Evolutionary conservation across 2,888 invertebrate genomes (phyloP).

Genomic region (Eupithecia pulchellata): DNA sequence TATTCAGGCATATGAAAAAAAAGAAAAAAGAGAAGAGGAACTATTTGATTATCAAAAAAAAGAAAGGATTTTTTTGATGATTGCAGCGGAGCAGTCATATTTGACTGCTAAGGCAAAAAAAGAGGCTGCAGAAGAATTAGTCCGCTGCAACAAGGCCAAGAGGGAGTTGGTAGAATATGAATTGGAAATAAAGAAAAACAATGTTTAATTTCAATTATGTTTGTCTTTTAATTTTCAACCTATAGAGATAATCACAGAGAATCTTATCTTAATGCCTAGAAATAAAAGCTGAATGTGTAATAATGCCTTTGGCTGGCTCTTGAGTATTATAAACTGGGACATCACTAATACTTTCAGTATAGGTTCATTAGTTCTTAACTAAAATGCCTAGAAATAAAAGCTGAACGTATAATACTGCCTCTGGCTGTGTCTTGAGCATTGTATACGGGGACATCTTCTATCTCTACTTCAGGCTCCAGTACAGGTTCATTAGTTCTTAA

Average conservation of each 20-base stretch:
- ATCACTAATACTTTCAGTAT: background rate
- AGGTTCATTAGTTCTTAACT: background rate
- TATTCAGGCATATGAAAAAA: background rate
- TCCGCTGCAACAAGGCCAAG: conserved; percentile 2
- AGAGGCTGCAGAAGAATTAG: background rate
- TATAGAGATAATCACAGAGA: background rate
- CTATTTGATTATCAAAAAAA: background rate
- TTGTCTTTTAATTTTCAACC: background rate
- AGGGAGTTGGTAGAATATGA: background rate
- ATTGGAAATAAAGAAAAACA: background rate
- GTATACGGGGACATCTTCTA: background rate
- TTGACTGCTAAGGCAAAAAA: background rate
- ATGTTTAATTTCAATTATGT: background rate
- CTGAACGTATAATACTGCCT: conserved; percentile 14
- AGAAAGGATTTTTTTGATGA: background rate
- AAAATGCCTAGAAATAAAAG: conserved; percentile 10
- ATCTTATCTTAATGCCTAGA: background rate
- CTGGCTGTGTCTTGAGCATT: conserved; percentile 13
- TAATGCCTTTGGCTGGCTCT: background rate
- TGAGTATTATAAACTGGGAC: background rate
- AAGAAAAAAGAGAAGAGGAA: conserved; percentile 2
- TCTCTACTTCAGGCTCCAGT: conserved; percentile 9
- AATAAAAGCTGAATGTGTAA: background rate
- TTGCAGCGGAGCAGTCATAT: conserved; percentile 4
- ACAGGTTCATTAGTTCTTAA: conserved; percentile 8